Base-by-base conservation (phyloP, 2,888 invertebrate genomes). In the Linyphia triangularis region DNA sequence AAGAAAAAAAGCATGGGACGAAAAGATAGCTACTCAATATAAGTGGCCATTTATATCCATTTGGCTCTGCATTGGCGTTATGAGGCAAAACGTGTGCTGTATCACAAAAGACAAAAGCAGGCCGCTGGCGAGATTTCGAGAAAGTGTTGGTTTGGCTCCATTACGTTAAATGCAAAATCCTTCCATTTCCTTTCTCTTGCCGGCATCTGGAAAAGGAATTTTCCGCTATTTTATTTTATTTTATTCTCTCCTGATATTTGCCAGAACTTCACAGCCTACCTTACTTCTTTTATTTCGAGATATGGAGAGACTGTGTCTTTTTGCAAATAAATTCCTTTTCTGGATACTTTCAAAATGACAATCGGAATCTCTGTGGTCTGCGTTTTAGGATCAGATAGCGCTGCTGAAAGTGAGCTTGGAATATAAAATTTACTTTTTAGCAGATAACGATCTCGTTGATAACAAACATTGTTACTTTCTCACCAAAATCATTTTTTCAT, bases 21-120 rank as follows among this genome's bases (percentile, higher is more conserved):
- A 40, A 67, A 77, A 69, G 69, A 69, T 67, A 85, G 84, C 84
- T 85, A 85, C 84, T 85, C 75, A 85, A 77, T 85, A 77, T 77
- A 85, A 85, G 75, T 85, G 75, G 75, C 84, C 84, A 85, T 85
- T 85, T 85, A 85, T 85, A 85, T 85, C 84, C 75, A 85, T 85
- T 85, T 85, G 84, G 84, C 75, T 67, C 67, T 85, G 70, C 69
- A 75, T 77, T 85, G 84, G 77, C 84, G 84, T 85, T 69, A 75
- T 69, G 84, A 85, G 75, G 77, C 75, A 85, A 77, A 85, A 85
- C 84, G 84, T 85, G 84, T 85, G 84, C 84, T 85, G 84, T 77
- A 85, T 85, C 84, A 77, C 82, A 51, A 83, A 81, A 75, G 75
- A 75, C 75, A 85, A 85, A 77, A 33, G 72, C 22, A 63, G 57